A percentile compares a stretch with the other conserved stretches of the same genome.
phyloP scores from a whole-genome alignment of 2,113 vertebrate species.

The Chloebia gouldiae region DNA sequence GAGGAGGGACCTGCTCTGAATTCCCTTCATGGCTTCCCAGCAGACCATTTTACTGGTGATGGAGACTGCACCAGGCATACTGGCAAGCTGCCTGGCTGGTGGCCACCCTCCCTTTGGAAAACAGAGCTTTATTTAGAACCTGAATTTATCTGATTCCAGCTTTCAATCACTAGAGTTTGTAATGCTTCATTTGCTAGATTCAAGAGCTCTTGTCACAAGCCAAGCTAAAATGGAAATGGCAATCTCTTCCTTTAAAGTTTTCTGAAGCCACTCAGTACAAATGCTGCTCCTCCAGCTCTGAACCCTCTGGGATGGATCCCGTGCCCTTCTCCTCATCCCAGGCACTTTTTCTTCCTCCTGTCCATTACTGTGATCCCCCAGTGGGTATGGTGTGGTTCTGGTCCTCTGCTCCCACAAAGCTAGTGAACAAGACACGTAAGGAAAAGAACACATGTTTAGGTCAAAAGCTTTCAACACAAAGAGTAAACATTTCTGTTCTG shows the following conservation, averaged over 20 bases:
- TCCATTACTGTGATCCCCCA: background rate
- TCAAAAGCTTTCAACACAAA: background rate
- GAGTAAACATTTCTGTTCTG: background rate
- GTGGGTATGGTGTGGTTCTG: background rate
- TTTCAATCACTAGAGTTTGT: background rate
- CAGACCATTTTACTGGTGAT: accelerated
- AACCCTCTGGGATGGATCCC: background rate
- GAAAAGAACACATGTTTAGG: background rate
- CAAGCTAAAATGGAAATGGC: background rate
- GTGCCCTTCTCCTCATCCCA: background rate
- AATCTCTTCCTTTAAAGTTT: background rate
- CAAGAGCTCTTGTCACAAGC: background rate
- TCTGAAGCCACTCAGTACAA: background rate
- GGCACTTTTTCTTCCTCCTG: background rate
- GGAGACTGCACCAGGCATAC: background rate
- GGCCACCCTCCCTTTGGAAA: background rate
- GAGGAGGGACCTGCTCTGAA: background rate
- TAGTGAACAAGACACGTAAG: background rate
- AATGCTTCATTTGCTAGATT: background rate
- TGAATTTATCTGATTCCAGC: background rate
- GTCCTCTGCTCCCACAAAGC: background rate
- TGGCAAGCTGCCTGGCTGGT: accelerated
- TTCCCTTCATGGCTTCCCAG: background rate
- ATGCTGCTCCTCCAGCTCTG: background rate
- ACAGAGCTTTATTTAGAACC: background rate